phyloP scores from a whole-genome alignment of 2,113 vertebrate genomes.

The Amphiprion percula region DNA sequence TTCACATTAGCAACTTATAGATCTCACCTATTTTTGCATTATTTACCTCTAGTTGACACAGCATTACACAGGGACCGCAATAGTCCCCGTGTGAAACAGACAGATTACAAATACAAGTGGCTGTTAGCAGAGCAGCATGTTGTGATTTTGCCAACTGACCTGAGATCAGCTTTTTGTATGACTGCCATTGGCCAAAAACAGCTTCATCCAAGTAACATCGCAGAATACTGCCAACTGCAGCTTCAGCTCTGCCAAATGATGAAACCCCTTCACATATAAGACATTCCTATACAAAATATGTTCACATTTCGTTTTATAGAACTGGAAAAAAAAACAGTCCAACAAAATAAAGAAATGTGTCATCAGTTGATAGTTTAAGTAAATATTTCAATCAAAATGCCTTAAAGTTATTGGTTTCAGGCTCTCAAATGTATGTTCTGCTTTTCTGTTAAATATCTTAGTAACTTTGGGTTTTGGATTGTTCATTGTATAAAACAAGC shows the following conservation, averaged over 20 bases:
- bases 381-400: no score
- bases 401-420: no score
- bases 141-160: constrained; percentile 31
- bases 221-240: constrained; percentile 4
- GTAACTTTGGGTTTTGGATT: no score
- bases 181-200: constrained; percentile 18
- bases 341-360: no score
- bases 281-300: background rate
- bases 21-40: constrained; percentile 12
- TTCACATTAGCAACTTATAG: constrained; percentile 34
- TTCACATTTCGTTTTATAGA: background rate
- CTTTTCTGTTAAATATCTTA: no score
- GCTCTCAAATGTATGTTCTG: no score
- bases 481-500: no score
- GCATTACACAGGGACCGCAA: background rate
- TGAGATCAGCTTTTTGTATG: constrained; percentile 2
- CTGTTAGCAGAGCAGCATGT: constrained; percentile 8
- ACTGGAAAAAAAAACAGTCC: background rate
- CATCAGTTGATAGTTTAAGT: no score
- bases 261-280: background rate
- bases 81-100: background rate
- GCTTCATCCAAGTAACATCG: constrained; percentile 7
- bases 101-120: constrained; percentile 7
- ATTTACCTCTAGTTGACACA: background rate
- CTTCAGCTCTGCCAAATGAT: constrained; percentile 13